Conservation (phyloP, 2,888 invertebrate species). For the Rhingia rostrata region DNA sequence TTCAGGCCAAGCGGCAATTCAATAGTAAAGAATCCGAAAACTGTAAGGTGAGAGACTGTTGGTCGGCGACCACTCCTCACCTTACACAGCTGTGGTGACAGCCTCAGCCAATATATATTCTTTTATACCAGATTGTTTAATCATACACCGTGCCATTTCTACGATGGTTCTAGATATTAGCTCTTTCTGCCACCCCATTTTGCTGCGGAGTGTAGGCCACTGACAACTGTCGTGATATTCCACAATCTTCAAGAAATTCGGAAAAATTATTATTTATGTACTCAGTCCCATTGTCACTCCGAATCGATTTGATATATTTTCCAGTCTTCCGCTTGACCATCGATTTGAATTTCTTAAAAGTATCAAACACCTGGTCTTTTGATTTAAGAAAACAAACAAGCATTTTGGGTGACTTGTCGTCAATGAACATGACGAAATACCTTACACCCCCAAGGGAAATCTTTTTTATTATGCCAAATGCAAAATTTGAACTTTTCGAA, state of each 20-base stretch:
- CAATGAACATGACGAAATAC: conserved; percentile 71
- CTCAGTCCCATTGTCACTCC: conserved; percentile 62
- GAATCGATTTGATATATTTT: conserved; percentile 53
- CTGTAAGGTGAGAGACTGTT: too few relatives aligned
- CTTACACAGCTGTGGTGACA: conserved; percentile 63
- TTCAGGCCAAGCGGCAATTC: too few relatives aligned
- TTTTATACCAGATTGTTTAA: conserved; percentile 73
- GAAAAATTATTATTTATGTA: conserved; percentile 39
- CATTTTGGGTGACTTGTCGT: conserved; percentile 55
- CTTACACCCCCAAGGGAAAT: conserved; percentile 60
- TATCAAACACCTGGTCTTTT: conserved; percentile 53
- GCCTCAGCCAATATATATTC: conserved; percentile 75
- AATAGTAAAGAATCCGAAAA: too few relatives aligned
- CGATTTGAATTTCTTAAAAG: conserved; percentile 57
- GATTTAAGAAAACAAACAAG: conserved; percentile 64
- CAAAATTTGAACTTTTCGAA: conserved; percentile 36
- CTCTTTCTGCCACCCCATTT: conserved; percentile 69
- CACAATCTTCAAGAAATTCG: conserved; percentile 50
- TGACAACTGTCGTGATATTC: conserved; percentile 52
- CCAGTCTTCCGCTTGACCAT: conserved; percentile 59
- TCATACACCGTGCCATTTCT: conserved; percentile 75
- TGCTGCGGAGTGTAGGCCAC: conserved; percentile 63
- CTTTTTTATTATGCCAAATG: conserved; percentile 61
- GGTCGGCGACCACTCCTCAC: too few relatives aligned
- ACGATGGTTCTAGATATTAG: conserved; percentile 48